Conservation (phyloP, 2,888 invertebrate genomes). For the Phytoseiulus persimilis region DNA sequence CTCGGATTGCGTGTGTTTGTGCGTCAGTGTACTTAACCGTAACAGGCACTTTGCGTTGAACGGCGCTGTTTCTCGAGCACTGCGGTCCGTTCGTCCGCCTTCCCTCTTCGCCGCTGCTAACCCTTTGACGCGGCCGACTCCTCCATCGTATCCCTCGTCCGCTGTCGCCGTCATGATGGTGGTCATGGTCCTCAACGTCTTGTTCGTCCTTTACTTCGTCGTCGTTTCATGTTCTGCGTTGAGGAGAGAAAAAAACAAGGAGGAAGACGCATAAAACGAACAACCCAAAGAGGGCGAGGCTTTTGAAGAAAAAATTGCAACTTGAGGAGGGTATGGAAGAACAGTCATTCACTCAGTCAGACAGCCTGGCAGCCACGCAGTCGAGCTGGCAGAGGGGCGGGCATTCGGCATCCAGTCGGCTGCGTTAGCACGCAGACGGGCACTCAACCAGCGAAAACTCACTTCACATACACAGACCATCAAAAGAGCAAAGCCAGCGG, state of each 20-base stretch:
- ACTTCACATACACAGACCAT: background rate
- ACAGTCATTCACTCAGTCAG: background rate
- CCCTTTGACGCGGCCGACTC: background rate
- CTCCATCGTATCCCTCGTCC: background rate
- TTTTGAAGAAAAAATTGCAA: background rate
- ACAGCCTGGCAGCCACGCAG: background rate
- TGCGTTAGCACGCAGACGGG: background rate
- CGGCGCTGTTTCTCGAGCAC: background rate
- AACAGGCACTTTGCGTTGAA: conserved; percentile 37
- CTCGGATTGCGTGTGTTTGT: background rate
- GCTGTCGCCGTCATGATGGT: background rate
- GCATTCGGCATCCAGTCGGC: background rate
- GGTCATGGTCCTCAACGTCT: background rate
- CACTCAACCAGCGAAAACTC: background rate
- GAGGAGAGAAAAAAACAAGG: background rate
- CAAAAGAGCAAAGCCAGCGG: background rate
- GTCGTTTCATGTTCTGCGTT: background rate
- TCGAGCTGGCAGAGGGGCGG: background rate
- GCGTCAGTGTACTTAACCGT: conserved; percentile 29
- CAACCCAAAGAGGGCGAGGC: background rate
- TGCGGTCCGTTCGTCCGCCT: background rate
- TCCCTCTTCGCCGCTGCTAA: background rate
- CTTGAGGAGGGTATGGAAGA: background rate
- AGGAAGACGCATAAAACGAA: background rate
- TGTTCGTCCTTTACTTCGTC: background rate